These are phyloP conservation scores for Coptodon rendalli DNA, from an alignment of 2,113 vertebrate species.

Conservation along the genomic window DNA sequence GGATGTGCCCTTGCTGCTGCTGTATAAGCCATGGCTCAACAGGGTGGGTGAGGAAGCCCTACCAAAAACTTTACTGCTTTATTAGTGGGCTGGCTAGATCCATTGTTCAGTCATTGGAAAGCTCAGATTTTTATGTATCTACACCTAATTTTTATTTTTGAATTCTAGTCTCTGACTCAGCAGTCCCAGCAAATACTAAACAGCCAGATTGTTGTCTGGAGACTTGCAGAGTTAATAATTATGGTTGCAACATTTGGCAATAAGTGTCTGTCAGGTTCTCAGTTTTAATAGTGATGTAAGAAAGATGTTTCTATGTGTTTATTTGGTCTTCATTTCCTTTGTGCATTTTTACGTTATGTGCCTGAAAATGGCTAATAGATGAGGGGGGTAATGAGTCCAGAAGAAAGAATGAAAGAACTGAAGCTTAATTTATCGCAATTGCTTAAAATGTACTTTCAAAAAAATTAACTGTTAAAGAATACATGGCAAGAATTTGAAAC, in stretches of 20 bases:
- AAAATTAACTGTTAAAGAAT: too few species aligned
- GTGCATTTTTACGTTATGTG: too few species aligned
- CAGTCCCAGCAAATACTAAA: neutral
- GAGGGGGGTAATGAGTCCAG: neutral
- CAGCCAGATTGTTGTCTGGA: neutral
- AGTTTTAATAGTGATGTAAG: too few species aligned
- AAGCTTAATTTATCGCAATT: too few species aligned
- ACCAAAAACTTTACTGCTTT: neutral
- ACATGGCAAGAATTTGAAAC: too few species aligned
- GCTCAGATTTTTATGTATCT: neutral
- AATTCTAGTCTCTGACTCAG: neutral
- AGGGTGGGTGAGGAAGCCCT: neutral
- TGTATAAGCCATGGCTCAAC: neutral
- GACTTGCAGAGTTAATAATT: neutral
- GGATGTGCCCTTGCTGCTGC: neutral
- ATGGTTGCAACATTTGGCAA: neutral
- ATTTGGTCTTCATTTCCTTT: too few species aligned
- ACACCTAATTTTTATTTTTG: neutral
- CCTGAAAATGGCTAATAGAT: neutral
- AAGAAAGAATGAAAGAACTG: neutral
- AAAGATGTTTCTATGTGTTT: too few species aligned
- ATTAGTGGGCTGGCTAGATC: neutral
- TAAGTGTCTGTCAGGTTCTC: neutral
- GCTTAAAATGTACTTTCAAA: too few species aligned
- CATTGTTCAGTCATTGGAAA: neutral